Conservation (phyloP, 2,113 vertebrate species). For the Nibea albiflora region DNA sequence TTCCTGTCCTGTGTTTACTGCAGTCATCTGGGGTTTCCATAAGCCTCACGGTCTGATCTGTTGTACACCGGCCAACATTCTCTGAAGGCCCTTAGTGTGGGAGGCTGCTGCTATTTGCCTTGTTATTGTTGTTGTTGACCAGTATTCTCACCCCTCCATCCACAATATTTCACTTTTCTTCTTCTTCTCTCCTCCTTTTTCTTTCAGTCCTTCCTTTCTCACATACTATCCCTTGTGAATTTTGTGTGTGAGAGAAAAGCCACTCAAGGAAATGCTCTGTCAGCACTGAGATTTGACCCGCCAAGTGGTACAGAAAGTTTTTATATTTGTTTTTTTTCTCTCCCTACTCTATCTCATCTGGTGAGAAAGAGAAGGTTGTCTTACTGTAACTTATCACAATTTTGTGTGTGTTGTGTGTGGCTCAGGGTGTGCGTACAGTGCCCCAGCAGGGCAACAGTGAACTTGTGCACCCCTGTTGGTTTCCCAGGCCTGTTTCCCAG, state of each 20-base stretch:
- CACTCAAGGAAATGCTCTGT: conserved; percentile 45
- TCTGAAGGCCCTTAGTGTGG: conserved; percentile 3
- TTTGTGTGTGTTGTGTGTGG: conserved; percentile 39
- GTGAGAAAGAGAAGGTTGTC: conserved; percentile 65
- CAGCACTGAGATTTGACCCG: conserved; percentile 43
- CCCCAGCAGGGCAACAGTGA: conserved; percentile 64
- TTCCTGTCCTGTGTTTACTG: conserved; percentile 25
- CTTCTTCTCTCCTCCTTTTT: neutral
- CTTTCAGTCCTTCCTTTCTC: conserved; percentile 13
- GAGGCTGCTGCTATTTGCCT: conserved; percentile 32
- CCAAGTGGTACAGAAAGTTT: conserved; percentile 6
- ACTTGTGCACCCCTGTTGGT: conserved; percentile 70
- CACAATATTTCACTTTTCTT: neutral
- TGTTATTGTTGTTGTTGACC: conserved; percentile 32
- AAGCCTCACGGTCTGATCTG: neutral
- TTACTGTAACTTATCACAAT: conserved; percentile 71
- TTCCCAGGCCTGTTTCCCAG: conserved; percentile 82
- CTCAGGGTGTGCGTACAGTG: conserved; percentile 40
- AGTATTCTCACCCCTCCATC: conserved; percentile 13
- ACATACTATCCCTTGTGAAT: neutral
- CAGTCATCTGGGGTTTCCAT: conserved; percentile 29
- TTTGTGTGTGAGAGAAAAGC: conserved; percentile 26
- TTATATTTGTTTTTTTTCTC: conserved; percentile 48
- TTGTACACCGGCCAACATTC: conserved; percentile 17
- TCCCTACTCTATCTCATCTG: conserved; percentile 28